phyloP scores from a whole-genome alignment of 2,113 vertebrate genomes.

The Halcyon senegalensis region DNA sequence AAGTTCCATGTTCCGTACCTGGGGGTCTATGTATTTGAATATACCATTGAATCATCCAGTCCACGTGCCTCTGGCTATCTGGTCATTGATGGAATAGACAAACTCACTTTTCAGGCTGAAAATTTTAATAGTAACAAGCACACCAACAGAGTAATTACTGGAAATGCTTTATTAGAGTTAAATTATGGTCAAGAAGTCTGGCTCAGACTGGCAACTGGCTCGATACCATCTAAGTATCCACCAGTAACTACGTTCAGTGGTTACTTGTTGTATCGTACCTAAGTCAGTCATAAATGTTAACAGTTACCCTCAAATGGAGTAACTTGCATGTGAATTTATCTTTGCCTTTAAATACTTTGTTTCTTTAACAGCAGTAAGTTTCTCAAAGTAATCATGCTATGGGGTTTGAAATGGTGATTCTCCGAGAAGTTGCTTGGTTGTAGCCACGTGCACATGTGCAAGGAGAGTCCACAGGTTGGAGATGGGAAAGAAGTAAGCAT shows the following conservation, averaged over 20 bases:
- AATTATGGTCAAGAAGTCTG: constrained; percentile 85
- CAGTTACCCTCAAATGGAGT: background rate
- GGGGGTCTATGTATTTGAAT: constrained; percentile 83
- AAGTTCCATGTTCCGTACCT: constrained; percentile 82
- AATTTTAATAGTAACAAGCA: constrained; percentile 62
- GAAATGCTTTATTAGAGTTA: constrained; percentile 82
- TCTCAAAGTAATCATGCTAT: background rate
- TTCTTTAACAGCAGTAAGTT: background rate
- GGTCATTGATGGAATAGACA: constrained; percentile 81
- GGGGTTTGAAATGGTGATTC: background rate
- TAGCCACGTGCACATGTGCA: background rate
- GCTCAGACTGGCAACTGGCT: constrained; percentile 77
- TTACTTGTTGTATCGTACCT: constrained; percentile 83
- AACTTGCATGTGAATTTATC: background rate
- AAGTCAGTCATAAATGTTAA: background rate
- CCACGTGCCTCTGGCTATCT: constrained; percentile 78
- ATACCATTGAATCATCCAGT: constrained; percentile 80
- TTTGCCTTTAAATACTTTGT: background rate
- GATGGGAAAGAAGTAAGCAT: background rate
- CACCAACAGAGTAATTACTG: constrained; percentile 75
- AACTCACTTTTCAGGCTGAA: constrained; percentile 80
- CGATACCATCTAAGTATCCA: constrained; percentile 78
- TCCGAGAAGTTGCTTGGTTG: background rate
- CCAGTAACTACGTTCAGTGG: constrained; percentile 83
- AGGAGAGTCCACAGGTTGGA: background rate